These are phyloP conservation scores for Xenotilapia longispinis DNA, from an alignment of 2,113 vertebrate species.

Conservation along the genomic window DNA sequence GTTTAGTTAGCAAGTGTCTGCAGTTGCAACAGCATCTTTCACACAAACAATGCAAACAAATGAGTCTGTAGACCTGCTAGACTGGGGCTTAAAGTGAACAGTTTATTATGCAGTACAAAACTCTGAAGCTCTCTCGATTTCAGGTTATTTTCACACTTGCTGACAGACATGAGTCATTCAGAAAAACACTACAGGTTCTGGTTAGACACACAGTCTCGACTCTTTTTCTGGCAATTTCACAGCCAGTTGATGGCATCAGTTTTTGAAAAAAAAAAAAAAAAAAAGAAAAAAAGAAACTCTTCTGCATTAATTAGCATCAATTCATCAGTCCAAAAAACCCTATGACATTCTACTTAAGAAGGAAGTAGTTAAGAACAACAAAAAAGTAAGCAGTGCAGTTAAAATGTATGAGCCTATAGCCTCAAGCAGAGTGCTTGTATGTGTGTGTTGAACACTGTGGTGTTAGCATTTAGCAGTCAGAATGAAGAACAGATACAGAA, in stretches of 20 bases:
- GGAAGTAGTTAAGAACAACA: neutral
- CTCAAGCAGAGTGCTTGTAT: neutral
- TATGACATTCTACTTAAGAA: neutral
- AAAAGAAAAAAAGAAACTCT: neutral
- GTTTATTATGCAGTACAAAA: neutral
- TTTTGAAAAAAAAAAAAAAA: too few species aligned
- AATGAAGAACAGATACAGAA: neutral
- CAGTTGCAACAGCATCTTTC: neutral
- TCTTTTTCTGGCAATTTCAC: neutral
- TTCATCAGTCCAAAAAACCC: neutral
- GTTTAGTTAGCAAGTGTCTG: neutral
- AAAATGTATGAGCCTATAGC: constrained; percentile 36
- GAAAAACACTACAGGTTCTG: neutral
- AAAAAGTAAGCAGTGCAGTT: neutral
- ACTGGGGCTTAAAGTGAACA: neutral
- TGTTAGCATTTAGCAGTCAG: neutral
- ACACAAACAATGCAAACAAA: neutral
- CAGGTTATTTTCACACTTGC: neutral
- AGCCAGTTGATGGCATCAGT: neutral
- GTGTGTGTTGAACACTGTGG: neutral
- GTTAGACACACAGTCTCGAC: neutral
- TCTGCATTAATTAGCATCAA: neutral
- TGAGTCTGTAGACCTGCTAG: neutral
- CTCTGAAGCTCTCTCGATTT: neutral
- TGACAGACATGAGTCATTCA: neutral